Base-by-base conservation (phyloP, 1,140 invertebrate species). In the Acromyrmex echinatior region DNA sequence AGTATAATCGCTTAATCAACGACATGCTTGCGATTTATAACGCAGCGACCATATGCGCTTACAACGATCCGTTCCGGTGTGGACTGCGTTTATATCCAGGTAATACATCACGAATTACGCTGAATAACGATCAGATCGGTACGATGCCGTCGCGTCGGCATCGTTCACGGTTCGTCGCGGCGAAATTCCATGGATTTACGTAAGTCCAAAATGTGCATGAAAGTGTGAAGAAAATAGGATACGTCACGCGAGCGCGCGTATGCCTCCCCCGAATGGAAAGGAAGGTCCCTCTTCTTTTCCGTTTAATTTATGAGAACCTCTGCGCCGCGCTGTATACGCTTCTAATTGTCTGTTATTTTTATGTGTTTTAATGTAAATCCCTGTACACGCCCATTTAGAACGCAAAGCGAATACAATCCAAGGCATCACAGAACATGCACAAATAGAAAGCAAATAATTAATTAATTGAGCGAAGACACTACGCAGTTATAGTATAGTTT, bases 1-100 rank as follows among this genome's bases (percentile, higher is more conserved):
- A 98, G 98, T 98, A 98, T 93, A 98, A 98, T 94, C 96, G 97
- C 21, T 94, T 98, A 21, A 97, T 98, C 82, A 98, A 98, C 92
- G 97, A 98, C 89, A 99, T 99, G 98, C 95, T 98, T 56, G 97
- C 97, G 2, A 97, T 98, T 18, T 99, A 98, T 95, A 98, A 98
- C 92, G 97, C 96, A n/a, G 98, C 98, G 1, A 97, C 97, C 60
- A 97, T 98, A 71, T 98, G 98, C 92, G 97, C 97, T 2, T 97
- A 97, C 94, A 97, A 98, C 92, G 97, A 98, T 92, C 97, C 97
- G 0, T 97, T 98, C 92, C 96, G 97, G 85, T 98, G 98, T 91
- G 97, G 97, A 21, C 95, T 98, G 0, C 96, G 97, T 65, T 95
- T 99, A 2, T 98, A 99, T 92, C 98, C 98, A 63, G 98, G 98